Percentiles rank a stretch among this genome's conserved stretches.
These are phyloP conservation scores for Brachypteracias leptosomus DNA, from an alignment of 2,113 vertebrate species.

Conservation along the genomic window DNA sequence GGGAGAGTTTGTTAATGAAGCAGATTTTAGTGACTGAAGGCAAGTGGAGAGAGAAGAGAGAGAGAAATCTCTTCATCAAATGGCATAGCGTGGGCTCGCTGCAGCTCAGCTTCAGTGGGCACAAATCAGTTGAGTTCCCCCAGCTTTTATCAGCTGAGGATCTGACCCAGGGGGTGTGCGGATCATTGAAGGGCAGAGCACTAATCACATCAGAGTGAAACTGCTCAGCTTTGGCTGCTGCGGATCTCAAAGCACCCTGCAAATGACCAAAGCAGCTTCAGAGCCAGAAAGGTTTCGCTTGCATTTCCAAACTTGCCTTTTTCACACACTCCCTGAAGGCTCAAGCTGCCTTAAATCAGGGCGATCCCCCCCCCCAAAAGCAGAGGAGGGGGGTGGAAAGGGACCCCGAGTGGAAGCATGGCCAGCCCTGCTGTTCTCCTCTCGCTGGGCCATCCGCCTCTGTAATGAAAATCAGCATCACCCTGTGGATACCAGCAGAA, in stretches of 20 bases:
- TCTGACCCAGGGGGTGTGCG: not conserved
- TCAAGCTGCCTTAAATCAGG: not conserved
- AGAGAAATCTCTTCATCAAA: not conserved
- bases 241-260: not conserved
- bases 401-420: not conserved
- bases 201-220: not conserved
- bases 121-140: not conserved
- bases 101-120: not conserved
- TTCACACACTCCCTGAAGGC: not conserved
- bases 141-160: not conserved
- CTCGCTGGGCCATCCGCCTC: not conserved
- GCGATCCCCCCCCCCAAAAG: rapidly evolving
- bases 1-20: slow-evolving; percentile 52
- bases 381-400: not conserved
- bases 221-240: not conserved
- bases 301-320: not conserved
- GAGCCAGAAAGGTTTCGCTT: not conserved
- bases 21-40: slow-evolving; percentile 22
- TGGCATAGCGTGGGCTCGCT: not conserved
- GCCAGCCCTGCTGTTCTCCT: not conserved
- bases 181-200: not conserved
- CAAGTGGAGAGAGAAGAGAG: not conserved
- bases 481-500: not conserved
- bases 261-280: not conserved
- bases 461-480: not conserved